Evolutionary conservation across 2,113 vertebrate genomes (phyloP).

Genomic region (Poicephalus meyeri): DNA sequence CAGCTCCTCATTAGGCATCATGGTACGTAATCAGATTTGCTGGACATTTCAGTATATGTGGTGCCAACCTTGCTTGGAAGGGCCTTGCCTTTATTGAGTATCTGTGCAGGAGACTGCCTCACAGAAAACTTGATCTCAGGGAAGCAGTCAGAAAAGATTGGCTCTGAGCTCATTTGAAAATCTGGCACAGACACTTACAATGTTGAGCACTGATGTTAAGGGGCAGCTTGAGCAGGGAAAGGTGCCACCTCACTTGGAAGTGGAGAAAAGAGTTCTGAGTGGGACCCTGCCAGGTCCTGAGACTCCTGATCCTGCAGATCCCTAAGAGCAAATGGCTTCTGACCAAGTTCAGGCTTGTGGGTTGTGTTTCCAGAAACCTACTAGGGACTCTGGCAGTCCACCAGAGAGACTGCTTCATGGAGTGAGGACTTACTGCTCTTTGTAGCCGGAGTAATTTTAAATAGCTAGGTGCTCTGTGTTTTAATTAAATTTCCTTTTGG

Average conservation of each 20-base stretch:
- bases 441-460: neutral
- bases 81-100: neutral
- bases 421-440: neutral
- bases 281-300: neutral
- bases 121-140: neutral
- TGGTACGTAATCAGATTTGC: neutral
- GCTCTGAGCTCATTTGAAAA: neutral
- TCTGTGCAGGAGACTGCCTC: neutral
- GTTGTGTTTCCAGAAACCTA: neutral
- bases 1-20: neutral
- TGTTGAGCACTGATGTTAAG: neutral
- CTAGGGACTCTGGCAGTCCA: neutral
- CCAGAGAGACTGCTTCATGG: neutral
- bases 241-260: neutral
- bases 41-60: neutral
- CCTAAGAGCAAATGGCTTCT: neutral
- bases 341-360: neutral
- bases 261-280: neutral
- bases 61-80: neutral
- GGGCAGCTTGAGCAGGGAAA: neutral
- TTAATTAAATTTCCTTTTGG: constrained; percentile 7
- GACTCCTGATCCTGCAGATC: neutral
- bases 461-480: neutral
- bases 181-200: neutral
- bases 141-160: neutral